phyloP scores from a whole-genome alignment of 2,797 vertebrate species.

The Danio tinwini region DNA sequence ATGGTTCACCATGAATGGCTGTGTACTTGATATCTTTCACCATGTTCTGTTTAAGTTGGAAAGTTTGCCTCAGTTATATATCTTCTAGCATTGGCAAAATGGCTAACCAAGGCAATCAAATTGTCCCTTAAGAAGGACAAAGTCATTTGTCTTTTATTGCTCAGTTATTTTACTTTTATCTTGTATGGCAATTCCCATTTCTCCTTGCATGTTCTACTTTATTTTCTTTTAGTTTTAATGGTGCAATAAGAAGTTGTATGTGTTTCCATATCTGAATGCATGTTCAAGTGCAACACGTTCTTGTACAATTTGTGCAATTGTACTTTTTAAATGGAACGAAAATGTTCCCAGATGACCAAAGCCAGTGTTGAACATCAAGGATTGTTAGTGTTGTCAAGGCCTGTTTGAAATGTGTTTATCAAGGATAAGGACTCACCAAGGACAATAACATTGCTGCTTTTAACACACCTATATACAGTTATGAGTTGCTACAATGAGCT shows the following conservation, averaged over 20 bases:
- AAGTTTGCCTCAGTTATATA: conserved; percentile 56
- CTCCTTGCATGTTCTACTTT: not conserved
- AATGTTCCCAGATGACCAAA: not conserved
- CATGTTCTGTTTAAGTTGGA: conserved; percentile 44
- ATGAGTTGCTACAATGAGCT: too few relatives aligned
- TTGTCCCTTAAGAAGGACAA: conserved; percentile 48
- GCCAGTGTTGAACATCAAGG: not conserved
- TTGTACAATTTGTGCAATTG: not conserved
- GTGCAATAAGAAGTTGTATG: not conserved
- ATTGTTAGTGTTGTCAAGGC: conserved; percentile 8
- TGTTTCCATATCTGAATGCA: not conserved
- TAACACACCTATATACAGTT: too few relatives aligned
- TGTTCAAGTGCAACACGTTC: not conserved
- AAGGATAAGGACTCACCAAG: not conserved
- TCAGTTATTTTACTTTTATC: not conserved
- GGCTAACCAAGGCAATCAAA: conserved; percentile 51
- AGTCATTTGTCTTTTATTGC: conserved; percentile 7
- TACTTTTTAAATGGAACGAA: not conserved
- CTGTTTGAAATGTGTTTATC: not conserved
- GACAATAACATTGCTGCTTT: not conserved
- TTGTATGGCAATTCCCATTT: not conserved
- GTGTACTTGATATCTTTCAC: conserved; percentile 22
- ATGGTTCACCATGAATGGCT: not conserved
- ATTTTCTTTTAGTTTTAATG: not conserved
- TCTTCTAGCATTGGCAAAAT: conserved; percentile 48